Conservation (phyloP, 2,888 invertebrate species). For the Loripinus fragilis region DNA sequence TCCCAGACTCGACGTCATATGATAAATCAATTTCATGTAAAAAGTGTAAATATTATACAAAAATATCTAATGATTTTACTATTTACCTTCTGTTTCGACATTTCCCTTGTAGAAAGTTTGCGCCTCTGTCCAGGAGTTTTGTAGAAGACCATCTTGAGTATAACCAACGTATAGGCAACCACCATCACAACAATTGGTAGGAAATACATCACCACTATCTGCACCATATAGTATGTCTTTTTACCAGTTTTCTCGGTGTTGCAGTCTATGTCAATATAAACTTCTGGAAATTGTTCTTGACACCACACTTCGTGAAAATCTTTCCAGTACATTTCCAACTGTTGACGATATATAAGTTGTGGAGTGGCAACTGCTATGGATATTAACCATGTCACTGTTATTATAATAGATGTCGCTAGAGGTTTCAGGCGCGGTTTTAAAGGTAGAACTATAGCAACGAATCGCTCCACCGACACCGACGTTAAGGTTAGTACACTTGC, state of each 20-base stretch:
- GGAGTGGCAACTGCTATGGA: slow-evolving; percentile 71
- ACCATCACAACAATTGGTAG: slow-evolving; percentile 76
- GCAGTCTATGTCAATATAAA: slow-evolving; percentile 59
- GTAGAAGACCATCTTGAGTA: slow-evolving; percentile 62
- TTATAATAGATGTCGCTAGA: slow-evolving; percentile 47
- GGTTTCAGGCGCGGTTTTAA: slow-evolving; percentile 67
- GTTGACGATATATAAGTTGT: slow-evolving; percentile 66
- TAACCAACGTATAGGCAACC: slow-evolving; percentile 71
- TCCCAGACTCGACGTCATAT: too few species aligned
- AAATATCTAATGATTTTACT: too few species aligned
- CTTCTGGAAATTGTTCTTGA: slow-evolving; percentile 72
- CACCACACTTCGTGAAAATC: slow-evolving; percentile 75
- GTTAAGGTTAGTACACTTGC: slow-evolving; percentile 77
- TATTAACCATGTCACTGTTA: slow-evolving; percentile 67
- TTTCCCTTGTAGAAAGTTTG: slow-evolving; percentile 61
- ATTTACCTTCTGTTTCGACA: slow-evolving; percentile 70
- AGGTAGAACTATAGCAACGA: slow-evolving; percentile 78
- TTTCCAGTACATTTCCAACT: slow-evolving; percentile 63
- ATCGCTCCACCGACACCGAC: slow-evolving; percentile 77
- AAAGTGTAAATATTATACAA: too few species aligned
- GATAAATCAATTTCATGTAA: too few species aligned
- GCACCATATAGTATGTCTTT: slow-evolving; percentile 70
- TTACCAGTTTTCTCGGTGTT: slow-evolving; percentile 49
- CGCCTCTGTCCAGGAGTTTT: slow-evolving; percentile 65
- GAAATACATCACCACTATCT: slow-evolving; percentile 75